phyloP scores from a whole-genome alignment of 2,113 vertebrate genomes.

The Urocynchramus pylzowi region DNA sequence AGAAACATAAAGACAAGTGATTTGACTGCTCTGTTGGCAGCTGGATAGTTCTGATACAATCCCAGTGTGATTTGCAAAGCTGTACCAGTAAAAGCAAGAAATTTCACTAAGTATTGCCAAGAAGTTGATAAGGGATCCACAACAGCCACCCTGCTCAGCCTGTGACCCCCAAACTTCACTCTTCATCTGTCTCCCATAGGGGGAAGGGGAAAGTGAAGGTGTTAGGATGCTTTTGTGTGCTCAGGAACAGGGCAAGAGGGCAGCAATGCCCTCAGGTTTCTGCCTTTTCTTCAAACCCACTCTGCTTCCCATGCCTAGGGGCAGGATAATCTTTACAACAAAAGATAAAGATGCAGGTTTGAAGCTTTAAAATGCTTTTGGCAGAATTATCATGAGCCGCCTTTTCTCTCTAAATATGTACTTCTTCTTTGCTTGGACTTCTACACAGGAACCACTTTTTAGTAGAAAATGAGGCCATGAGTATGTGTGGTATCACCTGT shows the following conservation, averaged over 20 bases:
- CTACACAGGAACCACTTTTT: neutral
- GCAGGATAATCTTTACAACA: neutral
- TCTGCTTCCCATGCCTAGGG: neutral
- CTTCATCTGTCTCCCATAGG: neutral
- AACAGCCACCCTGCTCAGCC: neutral
- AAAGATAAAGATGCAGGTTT: neutral
- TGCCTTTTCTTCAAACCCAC: neutral
- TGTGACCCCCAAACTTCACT: neutral
- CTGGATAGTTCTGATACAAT: neutral
- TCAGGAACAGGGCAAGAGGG: neutral
- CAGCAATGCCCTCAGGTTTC: neutral
- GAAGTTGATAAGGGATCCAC: neutral
- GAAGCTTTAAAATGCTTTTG: neutral
- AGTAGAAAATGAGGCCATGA: neutral
- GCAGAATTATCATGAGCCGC: neutral
- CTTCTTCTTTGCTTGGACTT: neutral
- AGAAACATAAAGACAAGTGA: neutral
- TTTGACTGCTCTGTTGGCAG: neutral
- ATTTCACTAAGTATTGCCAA: neutral
- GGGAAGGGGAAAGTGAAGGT: neutral
- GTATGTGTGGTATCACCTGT: rapidly evolving
- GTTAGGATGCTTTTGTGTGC: neutral
- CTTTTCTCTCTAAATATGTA: neutral
- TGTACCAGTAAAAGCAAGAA: neutral
- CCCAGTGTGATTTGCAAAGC: neutral